Conservation (phyloP, 2,113 vertebrate genomes). For the Nothoprocta perdicaria region DNA sequence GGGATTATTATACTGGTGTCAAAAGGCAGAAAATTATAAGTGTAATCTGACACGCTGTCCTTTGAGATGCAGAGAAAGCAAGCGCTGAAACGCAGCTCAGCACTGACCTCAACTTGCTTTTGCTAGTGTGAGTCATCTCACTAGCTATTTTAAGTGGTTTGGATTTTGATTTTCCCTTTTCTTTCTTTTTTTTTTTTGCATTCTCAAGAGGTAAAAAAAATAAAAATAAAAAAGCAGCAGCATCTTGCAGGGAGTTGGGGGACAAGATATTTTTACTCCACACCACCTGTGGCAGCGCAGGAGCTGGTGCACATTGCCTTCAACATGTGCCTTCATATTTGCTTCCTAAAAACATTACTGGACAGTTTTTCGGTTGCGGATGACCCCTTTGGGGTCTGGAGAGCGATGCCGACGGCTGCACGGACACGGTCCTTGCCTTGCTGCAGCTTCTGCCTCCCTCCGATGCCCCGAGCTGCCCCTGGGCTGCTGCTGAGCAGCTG, state of each 20-base stretch:
- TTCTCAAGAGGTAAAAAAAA: background rate
- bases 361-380: background rate
- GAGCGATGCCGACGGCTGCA: background rate
- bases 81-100: background rate
- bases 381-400: background rate
- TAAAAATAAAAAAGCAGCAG: background rate
- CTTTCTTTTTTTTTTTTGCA: background rate
- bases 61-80: background rate
- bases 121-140: background rate
- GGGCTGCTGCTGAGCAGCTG: background rate
- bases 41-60: accelerated
- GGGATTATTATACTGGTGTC: background rate
- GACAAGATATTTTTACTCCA: background rate
- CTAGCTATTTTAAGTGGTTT: background rate
- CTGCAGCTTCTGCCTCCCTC: background rate
- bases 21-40: background rate
- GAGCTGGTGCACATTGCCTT: background rate
- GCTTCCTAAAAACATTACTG: background rate
- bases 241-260: background rate
- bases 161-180: background rate
- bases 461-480: background rate
- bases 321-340: background rate
- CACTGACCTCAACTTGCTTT: background rate
- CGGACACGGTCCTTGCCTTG: background rate
- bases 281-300: background rate